phyloP scores from a whole-genome alignment of 1,140 invertebrate species.

The Hycleus cichorii region DNA sequence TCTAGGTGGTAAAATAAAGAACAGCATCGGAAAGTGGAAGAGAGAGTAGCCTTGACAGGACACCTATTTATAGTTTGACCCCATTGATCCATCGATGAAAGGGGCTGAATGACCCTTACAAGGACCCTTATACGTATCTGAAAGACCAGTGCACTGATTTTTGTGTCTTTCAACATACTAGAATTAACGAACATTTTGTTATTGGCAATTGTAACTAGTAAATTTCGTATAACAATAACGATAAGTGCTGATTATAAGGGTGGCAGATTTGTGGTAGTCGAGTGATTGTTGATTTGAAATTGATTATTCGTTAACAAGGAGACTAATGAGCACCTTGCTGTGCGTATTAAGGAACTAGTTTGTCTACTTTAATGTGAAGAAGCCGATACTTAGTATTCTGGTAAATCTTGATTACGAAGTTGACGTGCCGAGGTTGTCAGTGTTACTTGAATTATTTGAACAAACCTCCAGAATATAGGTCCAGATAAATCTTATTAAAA shows the following conservation, averaged over 20 bases:
- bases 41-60: slow-evolving; percentile 27
- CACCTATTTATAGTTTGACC: slow-evolving; percentile 34
- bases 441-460: slow-evolving; percentile 5
- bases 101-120: slow-evolving; percentile 24
- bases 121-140: slow-evolving; percentile 20
- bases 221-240: slow-evolving; percentile 1
- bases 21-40: slow-evolving; percentile 19
- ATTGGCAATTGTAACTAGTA: too few relatives aligned
- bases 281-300: slow-evolving; percentile 7
- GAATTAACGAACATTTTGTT: slow-evolving; percentile 6
- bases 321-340: slow-evolving; percentile 9
- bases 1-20: slow-evolving; percentile 20
- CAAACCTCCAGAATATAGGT: slow-evolving; percentile 10
- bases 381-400: slow-evolving; percentile 8
- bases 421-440: slow-evolving; percentile 10
- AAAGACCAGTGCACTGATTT: not conserved
- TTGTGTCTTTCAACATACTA: too few relatives aligned
- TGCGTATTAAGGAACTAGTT: slow-evolving; percentile 9
- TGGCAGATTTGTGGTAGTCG: not conserved
- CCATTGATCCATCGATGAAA: slow-evolving; percentile 30
- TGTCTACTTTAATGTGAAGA: slow-evolving; percentile 6
- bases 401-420: slow-evolving; percentile 15
- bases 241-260: slow-evolving; percentile 3
- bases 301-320: slow-evolving; percentile 13
- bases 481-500: slow-evolving; percentile 14